phyloP scores from a whole-genome alignment of 2,888 invertebrate genomes.

The Boloria euphrosyne region DNA sequence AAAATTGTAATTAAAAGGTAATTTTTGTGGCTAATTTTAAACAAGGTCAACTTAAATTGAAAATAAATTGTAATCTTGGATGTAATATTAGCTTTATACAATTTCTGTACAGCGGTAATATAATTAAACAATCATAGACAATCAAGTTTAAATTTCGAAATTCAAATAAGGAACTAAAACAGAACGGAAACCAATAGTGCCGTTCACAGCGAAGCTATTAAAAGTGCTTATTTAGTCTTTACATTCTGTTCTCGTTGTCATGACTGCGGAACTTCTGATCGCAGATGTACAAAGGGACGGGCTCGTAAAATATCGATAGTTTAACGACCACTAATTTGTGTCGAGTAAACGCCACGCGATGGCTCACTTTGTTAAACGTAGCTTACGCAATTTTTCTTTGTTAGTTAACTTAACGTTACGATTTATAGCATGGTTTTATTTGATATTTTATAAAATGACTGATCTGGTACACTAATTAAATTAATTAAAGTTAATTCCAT shows the following conservation, averaged over 20 bases:
- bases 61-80: too few relatives aligned
- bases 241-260: conserved; percentile 19
- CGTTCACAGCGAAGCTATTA: conserved; percentile 21
- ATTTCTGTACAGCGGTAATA: too few relatives aligned
- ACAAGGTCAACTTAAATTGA: too few relatives aligned
- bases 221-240: conserved; percentile 24
- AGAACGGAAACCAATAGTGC: conserved; percentile 7
- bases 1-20: too few relatives aligned
- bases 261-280: conserved; percentile 21
- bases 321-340: conserved; percentile 38
- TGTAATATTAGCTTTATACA: too few relatives aligned
- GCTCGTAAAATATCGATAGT: conserved; percentile 37
- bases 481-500: too few relatives aligned
- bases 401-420: conserved; percentile 15
- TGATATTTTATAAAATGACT: too few relatives aligned
- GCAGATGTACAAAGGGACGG: conserved; percentile 35
- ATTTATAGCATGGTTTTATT: conserved; percentile 8
- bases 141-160: neutral
- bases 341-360: conserved; percentile 20
- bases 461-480: too few relatives aligned
- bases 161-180: neutral
- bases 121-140: too few relatives aligned
- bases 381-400: conserved; percentile 28
- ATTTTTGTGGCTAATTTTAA: too few relatives aligned
- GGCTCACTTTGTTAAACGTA: conserved; percentile 29